Evolutionary conservation across 2,888 invertebrate species (phyloP).

Genomic region (Ectropis crepuscularia): DNA sequence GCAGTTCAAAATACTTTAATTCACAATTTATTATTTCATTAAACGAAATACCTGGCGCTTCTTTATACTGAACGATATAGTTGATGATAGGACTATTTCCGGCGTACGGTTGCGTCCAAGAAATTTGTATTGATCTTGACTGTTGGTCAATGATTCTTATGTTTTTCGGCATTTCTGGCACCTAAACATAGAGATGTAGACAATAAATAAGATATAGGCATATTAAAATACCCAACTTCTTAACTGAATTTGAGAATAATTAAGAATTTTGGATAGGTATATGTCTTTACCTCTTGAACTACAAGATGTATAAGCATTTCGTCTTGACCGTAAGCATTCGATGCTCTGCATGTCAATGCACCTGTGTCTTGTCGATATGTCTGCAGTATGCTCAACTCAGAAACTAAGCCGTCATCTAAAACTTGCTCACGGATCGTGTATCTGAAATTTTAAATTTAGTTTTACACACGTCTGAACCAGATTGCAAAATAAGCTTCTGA

Average conservation of each 20-base stretch:
- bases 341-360: slow-evolving; percentile 93
- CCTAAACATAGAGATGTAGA: slow-evolving; percentile 83
- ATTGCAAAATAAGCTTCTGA: slow-evolving; percentile 4
- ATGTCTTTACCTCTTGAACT: slow-evolving; percentile 94
- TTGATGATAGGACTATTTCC: slow-evolving; percentile 95
- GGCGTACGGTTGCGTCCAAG: slow-evolving; percentile 95
- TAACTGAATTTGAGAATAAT: no score
- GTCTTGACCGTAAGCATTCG: slow-evolving; percentile 95
- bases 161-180: slow-evolving; percentile 95
- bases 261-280: not conserved
- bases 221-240: no score
- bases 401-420: slow-evolving; percentile 92
- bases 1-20: not conserved
- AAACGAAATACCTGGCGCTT: slow-evolving; percentile 87
- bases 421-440: slow-evolving; percentile 91
- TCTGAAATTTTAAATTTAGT: slow-evolving; percentile 60
- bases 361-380: slow-evolving; percentile 95
- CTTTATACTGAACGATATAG: slow-evolving; percentile 95
- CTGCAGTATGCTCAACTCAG: slow-evolving; percentile 92
- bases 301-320: slow-evolving; percentile 95
- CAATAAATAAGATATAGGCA: no score
- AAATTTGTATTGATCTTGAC: slow-evolving; percentile 92
- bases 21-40: not conserved
- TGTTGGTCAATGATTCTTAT: slow-evolving; percentile 93
- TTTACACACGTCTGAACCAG: not conserved